Evolutionary conservation across 2,113 vertebrate species (phyloP).

Genomic region (Hemichromis elongatus): DNA sequence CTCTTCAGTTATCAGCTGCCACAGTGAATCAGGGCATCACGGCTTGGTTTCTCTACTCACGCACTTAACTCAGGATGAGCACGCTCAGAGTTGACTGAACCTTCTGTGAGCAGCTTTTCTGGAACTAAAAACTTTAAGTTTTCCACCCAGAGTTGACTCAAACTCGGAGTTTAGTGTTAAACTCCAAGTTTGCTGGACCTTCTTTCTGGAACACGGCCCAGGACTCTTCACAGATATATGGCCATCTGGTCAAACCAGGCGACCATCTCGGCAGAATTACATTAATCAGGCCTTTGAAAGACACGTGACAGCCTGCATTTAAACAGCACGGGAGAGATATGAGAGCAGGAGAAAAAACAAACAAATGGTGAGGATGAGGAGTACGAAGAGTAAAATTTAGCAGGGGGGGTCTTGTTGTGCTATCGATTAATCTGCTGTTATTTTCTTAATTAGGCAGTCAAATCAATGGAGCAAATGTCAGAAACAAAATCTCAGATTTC

Average conservation of each 20-base stretch:
- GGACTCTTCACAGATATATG: not conserved
- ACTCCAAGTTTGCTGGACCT: not conserved
- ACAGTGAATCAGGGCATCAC: not conserved
- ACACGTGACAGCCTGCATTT: not conserved
- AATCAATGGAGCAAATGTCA: not conserved
- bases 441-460: not conserved
- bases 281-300: not conserved
- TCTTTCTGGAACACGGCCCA: not conserved
- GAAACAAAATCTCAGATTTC: not conserved
- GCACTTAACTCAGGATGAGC: not conserved
- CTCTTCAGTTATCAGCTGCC: not conserved
- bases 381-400: not conserved
- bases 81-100: not conserved
- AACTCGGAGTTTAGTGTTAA: not conserved
- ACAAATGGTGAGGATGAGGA: not conserved
- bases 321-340: not conserved
- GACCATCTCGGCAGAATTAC: not conserved
- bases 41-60: not conserved
- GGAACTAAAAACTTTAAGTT: not conserved
- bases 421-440: not conserved
- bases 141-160: not conserved
- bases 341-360: not conserved
- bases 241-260: not conserved
- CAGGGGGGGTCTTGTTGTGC: not conserved
- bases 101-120: not conserved